Conservation (phyloP, 2,888 invertebrate species). For the Folsomia candida region DNA sequence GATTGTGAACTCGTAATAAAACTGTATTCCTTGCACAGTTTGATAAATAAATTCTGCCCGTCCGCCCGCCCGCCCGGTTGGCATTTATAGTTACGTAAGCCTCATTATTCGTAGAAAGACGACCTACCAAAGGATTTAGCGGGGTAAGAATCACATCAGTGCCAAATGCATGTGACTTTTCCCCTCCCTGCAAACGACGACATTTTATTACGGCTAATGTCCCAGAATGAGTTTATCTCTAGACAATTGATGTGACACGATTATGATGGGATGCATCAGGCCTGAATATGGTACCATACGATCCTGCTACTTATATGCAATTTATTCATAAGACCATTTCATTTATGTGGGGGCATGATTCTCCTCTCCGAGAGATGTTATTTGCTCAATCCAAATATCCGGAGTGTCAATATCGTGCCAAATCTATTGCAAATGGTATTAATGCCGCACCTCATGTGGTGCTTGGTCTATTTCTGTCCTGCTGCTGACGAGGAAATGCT, state of each 20-base stretch:
- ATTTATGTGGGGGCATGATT: background rate
- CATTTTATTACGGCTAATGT: background rate
- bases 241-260: background rate
- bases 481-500: no score
- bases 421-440: background rate
- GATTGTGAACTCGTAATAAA: no score
- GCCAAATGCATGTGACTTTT: background rate
- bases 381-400: background rate
- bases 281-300: background rate
- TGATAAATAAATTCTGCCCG: no score
- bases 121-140: background rate
- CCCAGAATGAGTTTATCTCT: background rate
- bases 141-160: background rate
- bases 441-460: background rate
- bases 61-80: no score
- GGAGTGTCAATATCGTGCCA: background rate
- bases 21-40: no score
- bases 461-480: background rate
- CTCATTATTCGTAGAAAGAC: background rate
- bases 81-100: no score
- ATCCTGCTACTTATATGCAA: background rate
- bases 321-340: background rate
- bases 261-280: background rate
- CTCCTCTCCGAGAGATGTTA: no score
- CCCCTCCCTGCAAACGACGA: background rate